A percentile compares a stretch with the other conserved stretches of the same genome.
Conservation (phyloP, 2,797 vertebrate genomes). For the Myripristis jacobus region DNA sequence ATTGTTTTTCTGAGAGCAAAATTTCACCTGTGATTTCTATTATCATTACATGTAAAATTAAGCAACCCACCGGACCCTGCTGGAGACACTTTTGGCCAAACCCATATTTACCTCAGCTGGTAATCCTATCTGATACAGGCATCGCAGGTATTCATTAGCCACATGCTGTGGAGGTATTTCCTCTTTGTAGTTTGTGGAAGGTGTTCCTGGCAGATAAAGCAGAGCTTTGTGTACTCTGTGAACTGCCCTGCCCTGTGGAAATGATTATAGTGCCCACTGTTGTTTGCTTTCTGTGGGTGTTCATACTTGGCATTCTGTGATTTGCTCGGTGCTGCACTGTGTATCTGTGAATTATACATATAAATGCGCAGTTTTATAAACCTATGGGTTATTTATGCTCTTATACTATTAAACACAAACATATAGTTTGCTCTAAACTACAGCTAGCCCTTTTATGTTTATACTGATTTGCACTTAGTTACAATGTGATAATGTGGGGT, state of each 20-base stretch:
- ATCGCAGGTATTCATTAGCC: constrained; percentile 32
- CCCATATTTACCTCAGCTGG: constrained; percentile 17
- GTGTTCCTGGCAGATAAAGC: constrained; percentile 60
- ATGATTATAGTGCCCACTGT: constrained; percentile 2
- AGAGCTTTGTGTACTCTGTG: constrained; percentile 31
- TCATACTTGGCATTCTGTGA: constrained; percentile 2
- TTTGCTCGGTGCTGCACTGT: constrained; percentile 5
- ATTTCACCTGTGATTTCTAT: constrained; percentile 13
- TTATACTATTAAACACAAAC: background rate
- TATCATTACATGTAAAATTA: background rate
- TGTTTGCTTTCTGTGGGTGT: constrained; percentile 26
- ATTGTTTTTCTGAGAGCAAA: background rate
- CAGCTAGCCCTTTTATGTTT: no score
- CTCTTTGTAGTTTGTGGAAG: constrained; percentile 50
- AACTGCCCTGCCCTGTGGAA: constrained; percentile 30
- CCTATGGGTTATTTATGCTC: background rate
- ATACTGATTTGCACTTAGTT: background rate
- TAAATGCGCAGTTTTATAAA: background rate
- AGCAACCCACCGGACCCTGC: constrained; percentile 4
- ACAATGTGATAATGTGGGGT: background rate
- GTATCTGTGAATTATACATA: background rate
- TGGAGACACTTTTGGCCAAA: constrained; percentile 16
- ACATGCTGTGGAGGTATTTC: constrained; percentile 31
- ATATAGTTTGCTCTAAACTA: background rate
- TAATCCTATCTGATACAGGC: constrained; percentile 24